phyloP scores from a whole-genome alignment of 2,888 invertebrate species.

The Lymantria dispar region DNA sequence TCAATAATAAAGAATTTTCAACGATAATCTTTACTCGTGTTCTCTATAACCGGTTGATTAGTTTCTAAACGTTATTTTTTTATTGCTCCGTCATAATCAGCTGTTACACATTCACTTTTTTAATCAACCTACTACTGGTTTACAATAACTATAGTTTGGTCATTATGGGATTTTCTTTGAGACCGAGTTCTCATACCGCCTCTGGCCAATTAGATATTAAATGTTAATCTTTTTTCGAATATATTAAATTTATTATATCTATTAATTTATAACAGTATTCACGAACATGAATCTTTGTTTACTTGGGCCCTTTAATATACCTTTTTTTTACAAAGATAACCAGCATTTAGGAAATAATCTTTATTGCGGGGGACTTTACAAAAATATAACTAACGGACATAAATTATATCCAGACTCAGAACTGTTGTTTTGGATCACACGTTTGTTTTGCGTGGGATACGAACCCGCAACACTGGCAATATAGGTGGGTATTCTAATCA shows the following conservation, averaged over 20 bases:
- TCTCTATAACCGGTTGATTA: background rate
- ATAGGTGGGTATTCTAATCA: too few species aligned
- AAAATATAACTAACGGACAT: too few species aligned
- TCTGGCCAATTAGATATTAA: background rate
- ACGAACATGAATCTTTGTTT: too few species aligned
- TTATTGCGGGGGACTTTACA: too few species aligned
- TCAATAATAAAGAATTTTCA: background rate
- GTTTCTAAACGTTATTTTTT: background rate
- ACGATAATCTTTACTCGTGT: background rate
- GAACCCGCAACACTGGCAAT: too few species aligned
- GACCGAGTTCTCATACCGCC: background rate
- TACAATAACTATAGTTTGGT: background rate
- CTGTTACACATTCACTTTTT: constrained; percentile 1
- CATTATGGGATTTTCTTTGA: background rate
- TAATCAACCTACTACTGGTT: background rate
- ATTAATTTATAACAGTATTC: too few species aligned
- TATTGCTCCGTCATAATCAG: background rate
- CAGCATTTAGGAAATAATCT: too few species aligned
- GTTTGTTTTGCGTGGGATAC: too few species aligned
- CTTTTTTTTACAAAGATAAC: too few species aligned
- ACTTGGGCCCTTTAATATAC: too few species aligned
- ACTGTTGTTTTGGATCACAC: too few species aligned
- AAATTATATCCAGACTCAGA: too few species aligned
- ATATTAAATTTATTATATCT: constrained; percentile 4
- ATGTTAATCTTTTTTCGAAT: background rate